Conservation (phyloP, 2,888 invertebrate species). For the Nomada fucata region DNA sequence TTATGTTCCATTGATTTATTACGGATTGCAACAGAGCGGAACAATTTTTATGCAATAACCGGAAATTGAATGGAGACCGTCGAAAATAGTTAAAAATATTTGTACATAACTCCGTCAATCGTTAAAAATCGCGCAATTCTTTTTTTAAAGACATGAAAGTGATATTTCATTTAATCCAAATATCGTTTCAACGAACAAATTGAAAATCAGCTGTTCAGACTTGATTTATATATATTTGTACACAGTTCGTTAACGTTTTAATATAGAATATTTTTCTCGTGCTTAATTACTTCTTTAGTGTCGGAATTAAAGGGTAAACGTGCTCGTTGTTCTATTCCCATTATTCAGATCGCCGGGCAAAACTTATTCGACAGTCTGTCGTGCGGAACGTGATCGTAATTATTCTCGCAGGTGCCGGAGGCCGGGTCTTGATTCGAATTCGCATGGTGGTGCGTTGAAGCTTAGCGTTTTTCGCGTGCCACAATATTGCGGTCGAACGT, state of each 20-base stretch:
- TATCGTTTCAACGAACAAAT: no score
- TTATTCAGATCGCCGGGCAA: not conserved
- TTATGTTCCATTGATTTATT: no score
- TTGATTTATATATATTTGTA: no score
- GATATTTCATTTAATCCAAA: no score
- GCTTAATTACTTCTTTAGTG: not conserved
- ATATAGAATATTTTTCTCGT: not conserved
- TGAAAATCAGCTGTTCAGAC: no score
- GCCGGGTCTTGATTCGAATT: not conserved
- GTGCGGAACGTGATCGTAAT: conserved; percentile 7
- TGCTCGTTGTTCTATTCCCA: not conserved
- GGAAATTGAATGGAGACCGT: no score
- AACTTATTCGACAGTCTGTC: not conserved
- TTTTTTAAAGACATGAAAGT: no score
- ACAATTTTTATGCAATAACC: no score
- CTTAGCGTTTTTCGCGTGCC: conserved; percentile 4
- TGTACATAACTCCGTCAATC: no score
- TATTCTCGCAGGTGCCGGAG: not conserved
- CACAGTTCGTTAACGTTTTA: not conserved
- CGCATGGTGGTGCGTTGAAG: not conserved
- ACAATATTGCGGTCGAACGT: conserved; percentile 21
- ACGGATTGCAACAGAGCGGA: no score
- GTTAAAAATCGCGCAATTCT: no score
- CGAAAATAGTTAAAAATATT: no score
- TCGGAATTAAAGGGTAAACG: not conserved